Base-by-base conservation (phyloP, 2,797 vertebrate genomes). In the Enteromius argenteus region DNA sequence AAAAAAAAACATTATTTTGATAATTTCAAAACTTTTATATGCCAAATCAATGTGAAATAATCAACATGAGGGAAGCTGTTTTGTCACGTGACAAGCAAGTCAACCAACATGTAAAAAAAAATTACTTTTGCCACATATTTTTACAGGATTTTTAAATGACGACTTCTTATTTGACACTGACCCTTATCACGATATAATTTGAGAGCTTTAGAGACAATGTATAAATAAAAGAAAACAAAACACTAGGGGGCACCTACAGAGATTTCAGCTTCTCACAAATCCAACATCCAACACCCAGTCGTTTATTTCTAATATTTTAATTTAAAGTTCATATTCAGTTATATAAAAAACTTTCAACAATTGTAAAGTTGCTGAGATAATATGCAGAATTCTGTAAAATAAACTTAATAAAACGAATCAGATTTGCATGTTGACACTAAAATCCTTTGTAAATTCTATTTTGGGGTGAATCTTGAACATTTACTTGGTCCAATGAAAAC, bases 361-460 rank as follows among this genome's bases (percentile, higher is more conserved):
- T 77, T 23, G 19, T 75, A 1, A 75, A 39, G 3, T 39, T n/a
- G 21, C 5, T 37, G 1, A 14, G 8, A 27, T 62, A 21, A 32
- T 44, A 73, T 15, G 1, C 19, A 71, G 13, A 46, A 46, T 66
- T 60, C 17, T 66, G 11, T 79, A 23, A 21, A 62, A 76, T 39
- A 23, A 58, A 58, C 27, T 49, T 10, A 13, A 11, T 23, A 66
- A 60, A 67, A 68, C 0, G 1, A 58, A 53, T 37, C 46, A 39
- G 21, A 68, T 68, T 17, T 39, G 0, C 1, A 46, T 15, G 30
- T 83, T 44, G 42, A 44, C 42, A 44, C 11, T 44, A 44, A 44
- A 44, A 44, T 13, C 42, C 13, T 44, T 85, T 85, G 67, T 84
- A 53, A 86, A 62, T 27, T 14, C 42, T n/a, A 62, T 80, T n/a